These are phyloP conservation scores for Mus pahari DNA, from an alignment of 2,113 vertebrate species.

Conservation along the genomic window DNA sequence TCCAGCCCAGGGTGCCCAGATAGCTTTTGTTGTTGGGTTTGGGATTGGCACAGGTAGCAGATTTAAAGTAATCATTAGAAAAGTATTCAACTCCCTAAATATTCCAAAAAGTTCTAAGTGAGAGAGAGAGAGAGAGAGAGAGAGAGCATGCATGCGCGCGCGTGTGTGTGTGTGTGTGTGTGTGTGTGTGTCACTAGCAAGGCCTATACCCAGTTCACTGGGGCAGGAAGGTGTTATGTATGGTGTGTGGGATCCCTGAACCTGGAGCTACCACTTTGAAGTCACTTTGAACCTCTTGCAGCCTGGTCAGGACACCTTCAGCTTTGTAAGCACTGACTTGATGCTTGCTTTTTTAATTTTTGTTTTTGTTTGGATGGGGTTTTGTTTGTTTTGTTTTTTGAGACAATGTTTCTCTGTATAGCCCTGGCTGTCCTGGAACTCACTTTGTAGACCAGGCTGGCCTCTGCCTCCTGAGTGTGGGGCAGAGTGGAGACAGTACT, in stretches of 20 bases:
- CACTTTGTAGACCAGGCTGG: background rate
- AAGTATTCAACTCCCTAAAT: background rate
- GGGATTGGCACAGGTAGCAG: background rate
- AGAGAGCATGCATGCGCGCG: too few relatives aligned
- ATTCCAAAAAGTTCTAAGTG: background rate
- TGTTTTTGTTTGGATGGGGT: background rate
- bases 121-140: too few relatives aligned
- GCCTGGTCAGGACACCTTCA: background rate
- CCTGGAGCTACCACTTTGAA: background rate
- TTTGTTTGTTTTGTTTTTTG: background rate
- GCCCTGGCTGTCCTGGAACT: background rate
- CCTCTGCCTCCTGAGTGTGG: background rate
- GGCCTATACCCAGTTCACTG: background rate
- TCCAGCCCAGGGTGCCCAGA: background rate
- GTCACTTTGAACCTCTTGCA: background rate
- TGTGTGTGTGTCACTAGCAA: background rate
- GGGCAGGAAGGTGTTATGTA: background rate
- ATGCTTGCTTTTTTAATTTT: background rate
- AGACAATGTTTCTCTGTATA: background rate
- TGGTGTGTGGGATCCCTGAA: background rate
- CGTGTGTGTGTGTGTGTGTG: background rate
- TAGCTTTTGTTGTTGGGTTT: slow-evolving; percentile 16
- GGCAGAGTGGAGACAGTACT: background rate
- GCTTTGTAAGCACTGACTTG: background rate
- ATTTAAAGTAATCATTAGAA: slow-evolving; percentile 6